Evolutionary conservation across 2,113 vertebrate genomes (phyloP), one percentile per base, ranked within the genome.

Genomic region (Sinocyclocheilus rhinocerous): DNA sequence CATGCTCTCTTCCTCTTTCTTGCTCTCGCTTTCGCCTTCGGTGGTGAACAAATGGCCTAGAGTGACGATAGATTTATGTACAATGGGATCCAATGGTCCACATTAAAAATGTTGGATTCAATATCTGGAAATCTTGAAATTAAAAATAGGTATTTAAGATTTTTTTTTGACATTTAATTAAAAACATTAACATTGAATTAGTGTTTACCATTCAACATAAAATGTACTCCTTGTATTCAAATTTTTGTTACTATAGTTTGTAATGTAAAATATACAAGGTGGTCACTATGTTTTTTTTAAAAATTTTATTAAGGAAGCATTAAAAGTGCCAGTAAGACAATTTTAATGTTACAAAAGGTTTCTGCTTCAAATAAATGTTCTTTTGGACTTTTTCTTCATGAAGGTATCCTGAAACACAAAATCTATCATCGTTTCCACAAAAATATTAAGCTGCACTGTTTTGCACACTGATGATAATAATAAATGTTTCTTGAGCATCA

Each of bases 41-140:
- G 79, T 69, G 22, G 61, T 80, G 12, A 72, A 36, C 81, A 83
- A 57, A 83, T 73, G 67, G 50, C 1, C 20, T 73, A 65, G 13
- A 39, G 22, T 36, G 26, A 67, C 1, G 16, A 81, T 29, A 26
- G 36, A 15, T 65, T 39, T 70, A 39, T 70, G 22, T 22, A 22
- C 22, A 29, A 7, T 18, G 73, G 45, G 73, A 48, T 16, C 24
- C 45, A 13, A 76, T 9, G 16, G 4, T 70, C 67, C 67, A 70
- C 16, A 70, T 7, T 18, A 70, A 36, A 70, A 70, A 20, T 70
- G 18, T 22, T 36, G 69, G 33, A 39, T 22, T 48, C 1, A 16
- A 76, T 15, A 26, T 26, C 73, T 76, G n/a, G 45, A 76, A 76
- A 16, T 52, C 15, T 39, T 22, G 20, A 72, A 20, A 39, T 29